Conservation (phyloP, 2,797 vertebrate species). For the Poecilia gillii region DNA sequence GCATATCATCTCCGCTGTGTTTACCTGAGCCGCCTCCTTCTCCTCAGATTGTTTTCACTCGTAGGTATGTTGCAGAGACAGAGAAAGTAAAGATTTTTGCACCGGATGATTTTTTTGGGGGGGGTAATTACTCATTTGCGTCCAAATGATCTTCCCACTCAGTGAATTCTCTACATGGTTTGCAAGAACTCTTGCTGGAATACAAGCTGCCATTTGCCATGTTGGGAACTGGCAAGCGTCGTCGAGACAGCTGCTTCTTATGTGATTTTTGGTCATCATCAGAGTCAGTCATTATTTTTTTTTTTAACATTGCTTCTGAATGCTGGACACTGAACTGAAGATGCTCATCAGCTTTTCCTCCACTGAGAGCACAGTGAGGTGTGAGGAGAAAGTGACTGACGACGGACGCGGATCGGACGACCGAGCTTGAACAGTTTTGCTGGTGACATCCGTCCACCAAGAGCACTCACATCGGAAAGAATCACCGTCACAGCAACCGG, state of each 20-base stretch:
- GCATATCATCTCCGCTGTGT: conserved; percentile 10
- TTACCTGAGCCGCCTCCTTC: conserved; percentile 15
- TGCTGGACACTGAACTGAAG: background rate
- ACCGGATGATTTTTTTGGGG: conserved; percentile 38
- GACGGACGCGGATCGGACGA: conserved; percentile 49
- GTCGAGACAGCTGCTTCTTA: conserved; percentile 29
- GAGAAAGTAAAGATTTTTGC: conserved; percentile 14
- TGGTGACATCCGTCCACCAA: conserved; percentile 54
- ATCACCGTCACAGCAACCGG: conserved; percentile 63
- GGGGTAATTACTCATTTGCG: conserved; percentile 54
- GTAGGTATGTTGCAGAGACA: conserved; percentile 36
- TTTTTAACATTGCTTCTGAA: conserved; percentile 32
- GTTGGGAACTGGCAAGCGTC: conserved; percentile 43
- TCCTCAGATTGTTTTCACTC: conserved; percentile 32
- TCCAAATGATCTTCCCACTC: conserved; percentile 42
- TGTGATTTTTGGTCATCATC: conserved; percentile 48
- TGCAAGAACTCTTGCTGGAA: conserved; percentile 32
- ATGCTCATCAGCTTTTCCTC: conserved; percentile 42
- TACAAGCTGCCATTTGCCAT: conserved; percentile 42
- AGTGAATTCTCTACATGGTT: conserved; percentile 39
- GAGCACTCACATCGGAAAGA: conserved; percentile 63
- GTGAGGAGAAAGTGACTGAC: conserved; percentile 52
- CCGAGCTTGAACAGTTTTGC: conserved; percentile 45
- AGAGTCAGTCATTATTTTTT: conserved; percentile 36
- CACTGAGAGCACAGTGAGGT: conserved; percentile 44